phyloP scores from a whole-genome alignment of 2,888 invertebrate genomes.

The Hybos culiciformis region DNA sequence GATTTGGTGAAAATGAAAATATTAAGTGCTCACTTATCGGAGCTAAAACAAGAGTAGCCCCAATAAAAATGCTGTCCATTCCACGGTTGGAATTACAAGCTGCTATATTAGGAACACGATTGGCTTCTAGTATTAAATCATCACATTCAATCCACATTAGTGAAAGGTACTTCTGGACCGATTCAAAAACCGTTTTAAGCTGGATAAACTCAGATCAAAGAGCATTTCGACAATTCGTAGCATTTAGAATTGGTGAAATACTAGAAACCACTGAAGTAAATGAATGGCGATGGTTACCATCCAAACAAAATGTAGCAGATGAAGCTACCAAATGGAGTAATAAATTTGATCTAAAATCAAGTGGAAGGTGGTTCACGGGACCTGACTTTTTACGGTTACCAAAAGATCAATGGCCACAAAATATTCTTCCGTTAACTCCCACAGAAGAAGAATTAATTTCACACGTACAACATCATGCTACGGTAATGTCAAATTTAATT shows the following conservation, averaged over 20 bases:
- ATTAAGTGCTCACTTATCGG: constrained; percentile 12
- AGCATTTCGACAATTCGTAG: constrained; percentile 16
- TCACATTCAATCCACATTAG: constrained; percentile 10
- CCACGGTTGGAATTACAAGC: constrained; percentile 17
- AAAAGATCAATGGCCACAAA: not conserved
- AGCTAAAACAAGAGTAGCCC: constrained; percentile 17
- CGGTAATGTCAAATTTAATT: not conserved
- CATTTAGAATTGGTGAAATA: constrained; percentile 16
- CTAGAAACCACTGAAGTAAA: constrained; percentile 5
- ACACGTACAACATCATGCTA: not conserved
- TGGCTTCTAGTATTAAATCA: constrained; percentile 8
- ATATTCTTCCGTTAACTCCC: not conserved
- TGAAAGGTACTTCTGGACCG: constrained; percentile 16
- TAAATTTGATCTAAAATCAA: not conserved
- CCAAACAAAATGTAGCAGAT: constrained; percentile 8
- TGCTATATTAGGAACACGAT: constrained; percentile 14
- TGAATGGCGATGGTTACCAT: constrained; percentile 8
- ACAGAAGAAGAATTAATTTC: not conserved
- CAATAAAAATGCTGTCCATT: constrained; percentile 15
- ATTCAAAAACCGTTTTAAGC: constrained; percentile 18
- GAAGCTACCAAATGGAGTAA: constrained; percentile 5
- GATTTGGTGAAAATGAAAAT: constrained; percentile 7
- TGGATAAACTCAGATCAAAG: constrained; percentile 18
- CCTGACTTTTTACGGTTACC: not conserved
- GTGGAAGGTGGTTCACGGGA: not conserved